Evolutionary conservation across 2,113 vertebrate genomes (phyloP).

Genomic region (Chinchilla lanigera): DNA sequence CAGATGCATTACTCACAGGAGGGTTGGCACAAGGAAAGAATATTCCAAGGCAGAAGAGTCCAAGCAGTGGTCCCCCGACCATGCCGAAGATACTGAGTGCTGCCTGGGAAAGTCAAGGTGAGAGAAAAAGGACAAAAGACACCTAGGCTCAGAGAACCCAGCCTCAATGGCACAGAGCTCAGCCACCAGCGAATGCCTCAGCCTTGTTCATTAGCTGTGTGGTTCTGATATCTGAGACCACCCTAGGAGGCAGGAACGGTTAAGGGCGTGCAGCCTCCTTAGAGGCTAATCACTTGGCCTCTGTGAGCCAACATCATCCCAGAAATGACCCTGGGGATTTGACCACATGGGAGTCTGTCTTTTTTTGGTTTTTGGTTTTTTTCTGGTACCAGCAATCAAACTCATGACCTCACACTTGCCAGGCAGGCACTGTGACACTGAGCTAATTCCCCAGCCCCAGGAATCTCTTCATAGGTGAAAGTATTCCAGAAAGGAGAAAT

Average conservation of each 20-base stretch:
- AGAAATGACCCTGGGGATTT: background rate
- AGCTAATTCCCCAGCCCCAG: too few relatives aligned
- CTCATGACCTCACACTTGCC: too few relatives aligned
- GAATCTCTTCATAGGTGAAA: background rate
- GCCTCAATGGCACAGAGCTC: background rate
- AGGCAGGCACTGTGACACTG: too few relatives aligned
- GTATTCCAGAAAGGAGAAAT: background rate
- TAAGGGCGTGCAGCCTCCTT: background rate
- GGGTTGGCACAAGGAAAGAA: slow-evolving; percentile 98
- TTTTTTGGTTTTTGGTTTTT: too few relatives aligned
- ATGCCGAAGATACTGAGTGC: slow-evolving; percentile 99
- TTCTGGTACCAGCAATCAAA: too few relatives aligned
- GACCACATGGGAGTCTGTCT: background rate
- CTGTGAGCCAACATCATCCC: background rate
- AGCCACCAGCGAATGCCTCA: background rate
- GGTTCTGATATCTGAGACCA: background rate
- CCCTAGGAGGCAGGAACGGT: background rate
- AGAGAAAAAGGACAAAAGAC: background rate
- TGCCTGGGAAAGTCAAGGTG: slow-evolving; percentile 84
- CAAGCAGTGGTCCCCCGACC: slow-evolving; percentile 95
- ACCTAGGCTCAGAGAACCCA: background rate
- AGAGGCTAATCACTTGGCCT: background rate
- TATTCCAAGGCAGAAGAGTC: slow-evolving; percentile 96
- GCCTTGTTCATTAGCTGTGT: background rate
- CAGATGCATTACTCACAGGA: slow-evolving; percentile 87